Evolutionary conservation across 2,797 vertebrate species (phyloP).

Genomic region (Hippocampus kuda): DNA sequence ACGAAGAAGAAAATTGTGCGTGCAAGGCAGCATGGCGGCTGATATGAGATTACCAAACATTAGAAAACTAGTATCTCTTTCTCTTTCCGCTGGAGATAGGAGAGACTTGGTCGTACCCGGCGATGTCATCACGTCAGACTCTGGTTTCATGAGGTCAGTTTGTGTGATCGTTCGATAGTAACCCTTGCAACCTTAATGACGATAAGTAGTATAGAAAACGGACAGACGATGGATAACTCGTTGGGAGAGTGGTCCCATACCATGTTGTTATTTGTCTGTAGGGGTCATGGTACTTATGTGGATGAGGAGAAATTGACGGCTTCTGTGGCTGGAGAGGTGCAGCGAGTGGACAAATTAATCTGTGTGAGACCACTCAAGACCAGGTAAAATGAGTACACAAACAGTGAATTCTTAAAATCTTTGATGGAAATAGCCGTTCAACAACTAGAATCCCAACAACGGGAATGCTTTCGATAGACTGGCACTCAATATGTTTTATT

Average conservation of each 20-base stretch:
- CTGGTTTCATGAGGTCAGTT: constrained; percentile 89
- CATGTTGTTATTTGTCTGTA: constrained; percentile 28
- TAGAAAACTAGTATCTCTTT: constrained; percentile 48
- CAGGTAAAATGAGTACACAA: constrained; percentile 53
- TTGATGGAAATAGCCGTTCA: no score
- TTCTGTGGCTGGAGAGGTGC: constrained; percentile 93
- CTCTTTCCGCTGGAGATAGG: constrained; percentile 37
- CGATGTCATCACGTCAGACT: constrained; percentile 93
- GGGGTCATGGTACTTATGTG: constrained; percentile 93
- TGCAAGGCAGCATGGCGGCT: constrained; percentile 73
- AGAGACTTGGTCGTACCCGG: constrained; percentile 87
- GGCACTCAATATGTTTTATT: no score
- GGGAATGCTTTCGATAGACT: no score
- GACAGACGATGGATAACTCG: neutral
- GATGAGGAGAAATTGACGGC: constrained; percentile 89
- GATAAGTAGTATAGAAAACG: neutral
- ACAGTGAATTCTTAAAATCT: neutral
- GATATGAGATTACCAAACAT: constrained; percentile 75
- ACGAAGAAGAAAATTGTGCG: constrained; percentile 1
- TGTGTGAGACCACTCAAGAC: constrained; percentile 89
- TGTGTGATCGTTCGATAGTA: neutral
- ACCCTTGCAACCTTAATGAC: neutral
- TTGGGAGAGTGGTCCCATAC: neutral
- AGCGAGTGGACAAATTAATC: constrained; percentile 92
- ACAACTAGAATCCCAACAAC: no score